phyloP scores from a whole-genome alignment of 2,113 vertebrate species.

The Trochalopteron elliotii region DNA sequence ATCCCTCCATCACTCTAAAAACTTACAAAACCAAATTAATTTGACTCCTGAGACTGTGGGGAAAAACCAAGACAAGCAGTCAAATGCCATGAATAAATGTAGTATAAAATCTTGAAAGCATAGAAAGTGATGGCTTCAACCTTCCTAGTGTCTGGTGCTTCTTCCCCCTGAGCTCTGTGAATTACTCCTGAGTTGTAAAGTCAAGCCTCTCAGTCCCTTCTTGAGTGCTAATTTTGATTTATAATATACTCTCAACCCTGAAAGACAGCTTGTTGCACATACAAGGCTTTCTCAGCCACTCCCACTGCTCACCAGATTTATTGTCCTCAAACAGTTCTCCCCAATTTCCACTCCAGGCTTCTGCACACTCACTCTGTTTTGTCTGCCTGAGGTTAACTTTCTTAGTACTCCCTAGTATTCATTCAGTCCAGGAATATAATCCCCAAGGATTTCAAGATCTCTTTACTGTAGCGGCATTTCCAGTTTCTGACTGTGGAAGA shows the following conservation, averaged over 20 bases:
- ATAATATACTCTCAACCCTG: background rate
- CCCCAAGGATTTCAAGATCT: conserved; percentile 49
- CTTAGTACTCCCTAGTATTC: background rate
- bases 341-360: background rate
- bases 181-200: background rate
- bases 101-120: background rate
- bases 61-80: background rate
- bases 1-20: background rate
- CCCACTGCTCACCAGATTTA: background rate
- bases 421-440: conserved; percentile 21
- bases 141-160: background rate
- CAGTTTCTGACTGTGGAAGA: conserved; percentile 68
- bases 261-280: background rate
- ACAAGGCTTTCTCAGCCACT: background rate
- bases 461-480: conserved; percentile 58
- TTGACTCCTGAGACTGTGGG: background rate
- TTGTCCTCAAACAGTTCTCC: background rate
- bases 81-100: background rate
- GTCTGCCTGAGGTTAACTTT: background rate
- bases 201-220: background rate
- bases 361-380: background rate
- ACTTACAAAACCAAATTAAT: background rate
- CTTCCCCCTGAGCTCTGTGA: background rate
- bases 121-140: background rate
- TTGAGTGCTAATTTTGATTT: background rate